These are phyloP conservation scores for Protonemura montana DNA, from an alignment of 2,888 invertebrate genomes.

Conservation along the genomic window DNA sequence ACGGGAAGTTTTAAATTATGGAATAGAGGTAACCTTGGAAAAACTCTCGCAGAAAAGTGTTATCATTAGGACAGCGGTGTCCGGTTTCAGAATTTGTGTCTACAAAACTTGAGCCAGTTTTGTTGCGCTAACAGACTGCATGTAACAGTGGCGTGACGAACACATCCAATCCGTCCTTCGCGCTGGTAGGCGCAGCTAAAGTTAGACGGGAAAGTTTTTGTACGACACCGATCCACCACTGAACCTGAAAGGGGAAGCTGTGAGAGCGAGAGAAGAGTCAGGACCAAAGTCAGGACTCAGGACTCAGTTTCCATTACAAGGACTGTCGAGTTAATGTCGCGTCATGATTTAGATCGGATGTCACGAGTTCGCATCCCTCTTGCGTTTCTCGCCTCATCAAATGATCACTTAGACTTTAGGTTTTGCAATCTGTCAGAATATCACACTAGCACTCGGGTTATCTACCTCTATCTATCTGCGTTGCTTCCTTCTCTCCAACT, in stretches of 20 bases:
- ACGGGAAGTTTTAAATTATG: neutral
- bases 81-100: neutral
- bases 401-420: slow-evolving; percentile 7
- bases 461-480: neutral
- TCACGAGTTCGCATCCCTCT: slow-evolving; percentile 1
- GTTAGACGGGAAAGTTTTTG: neutral
- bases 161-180: too few species aligned
- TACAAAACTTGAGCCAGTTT: neutral
- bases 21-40: neutral
- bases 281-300: neutral
- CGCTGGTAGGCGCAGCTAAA: neutral
- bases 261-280: neutral
- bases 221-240: neutral
- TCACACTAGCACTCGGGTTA: neutral
- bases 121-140: neutral
- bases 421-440: neutral
- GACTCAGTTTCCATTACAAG: slow-evolving; percentile 4
- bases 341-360: slow-evolving; percentile 12
- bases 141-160: neutral
- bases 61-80: neutral
- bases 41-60: neutral
- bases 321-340: slow-evolving; percentile 2
- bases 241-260: neutral
- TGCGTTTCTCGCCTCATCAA: slow-evolving; percentile 12
- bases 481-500: neutral